These are phyloP conservation scores for Pelvicachromis taeniatus DNA, from an alignment of 2,113 vertebrate species.

Conservation along the genomic window DNA sequence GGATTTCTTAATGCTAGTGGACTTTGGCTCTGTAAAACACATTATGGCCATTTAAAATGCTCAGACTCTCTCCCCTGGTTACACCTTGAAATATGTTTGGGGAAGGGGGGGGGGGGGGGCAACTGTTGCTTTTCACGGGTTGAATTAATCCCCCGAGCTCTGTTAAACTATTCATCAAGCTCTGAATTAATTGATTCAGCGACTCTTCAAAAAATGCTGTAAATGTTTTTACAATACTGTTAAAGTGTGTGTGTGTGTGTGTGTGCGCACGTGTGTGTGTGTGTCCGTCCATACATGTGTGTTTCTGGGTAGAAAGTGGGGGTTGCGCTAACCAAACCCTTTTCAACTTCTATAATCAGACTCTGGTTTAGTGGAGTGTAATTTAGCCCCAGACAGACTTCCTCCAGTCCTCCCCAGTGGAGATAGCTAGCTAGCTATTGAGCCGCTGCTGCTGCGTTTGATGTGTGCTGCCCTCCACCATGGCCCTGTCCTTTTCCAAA, in stretches of 20 bases:
- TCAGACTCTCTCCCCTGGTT: constrained; percentile 52
- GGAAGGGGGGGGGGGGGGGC: neutral
- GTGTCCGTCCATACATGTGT: constrained; percentile 41
- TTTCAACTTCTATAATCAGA: constrained; percentile 74
- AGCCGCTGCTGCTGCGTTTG: constrained; percentile 43
- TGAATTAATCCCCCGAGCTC: constrained; percentile 7
- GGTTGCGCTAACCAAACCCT: constrained; percentile 64
- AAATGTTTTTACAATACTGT: constrained; percentile 54
- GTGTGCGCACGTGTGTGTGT: neutral
- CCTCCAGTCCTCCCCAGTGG: constrained; percentile 65
- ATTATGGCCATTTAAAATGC: constrained; percentile 24
- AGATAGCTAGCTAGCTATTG: constrained; percentile 53
- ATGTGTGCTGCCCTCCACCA: constrained; percentile 46
- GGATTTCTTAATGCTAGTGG: constrained; percentile 1
- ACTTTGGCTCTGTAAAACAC: constrained; percentile 45
- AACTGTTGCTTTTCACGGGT: constrained; percentile 15
- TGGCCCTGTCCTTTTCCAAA: constrained; percentile 51
- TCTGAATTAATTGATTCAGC: constrained; percentile 39
- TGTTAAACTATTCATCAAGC: constrained; percentile 39
- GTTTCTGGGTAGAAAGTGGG: constrained; percentile 53
- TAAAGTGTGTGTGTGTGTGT: neutral
- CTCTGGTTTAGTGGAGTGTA: constrained; percentile 68
- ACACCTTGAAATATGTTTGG: constrained; percentile 56
- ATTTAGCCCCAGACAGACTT: constrained; percentile 74
- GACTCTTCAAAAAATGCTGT: constrained; percentile 41